These are phyloP conservation scores for Colaptes auratus DNA, from an alignment of 2,113 vertebrate species.

Conservation along the genomic window DNA sequence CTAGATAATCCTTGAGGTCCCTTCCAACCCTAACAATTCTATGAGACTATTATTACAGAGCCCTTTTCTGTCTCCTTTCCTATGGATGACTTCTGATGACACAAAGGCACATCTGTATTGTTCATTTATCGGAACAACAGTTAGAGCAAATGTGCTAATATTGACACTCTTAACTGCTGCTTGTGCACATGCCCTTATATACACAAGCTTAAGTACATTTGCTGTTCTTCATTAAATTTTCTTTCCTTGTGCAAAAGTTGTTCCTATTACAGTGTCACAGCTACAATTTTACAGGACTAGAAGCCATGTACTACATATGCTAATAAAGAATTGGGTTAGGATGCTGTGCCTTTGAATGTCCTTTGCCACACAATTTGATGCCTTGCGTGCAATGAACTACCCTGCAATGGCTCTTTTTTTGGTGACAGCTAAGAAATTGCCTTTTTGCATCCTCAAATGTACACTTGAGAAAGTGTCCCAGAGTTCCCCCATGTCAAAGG, in stretches of 20 bases:
- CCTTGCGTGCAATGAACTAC: neutral
- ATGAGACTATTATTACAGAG: neutral
- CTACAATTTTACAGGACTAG: neutral
- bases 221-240: neutral
- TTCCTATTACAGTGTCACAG: neutral
- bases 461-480: neutral
- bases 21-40: no score
- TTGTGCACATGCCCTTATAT: neutral
- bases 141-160: neutral
- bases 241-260: neutral
- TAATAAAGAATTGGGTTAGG: neutral
- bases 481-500: neutral
- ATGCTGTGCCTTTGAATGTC: neutral
- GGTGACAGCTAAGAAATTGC: neutral
- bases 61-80: neutral
- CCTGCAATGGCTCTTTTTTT: neutral
- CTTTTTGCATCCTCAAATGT: neutral
- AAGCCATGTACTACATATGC: neutral
- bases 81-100: neutral
- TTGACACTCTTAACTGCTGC: neutral
- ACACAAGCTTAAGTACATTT: neutral
- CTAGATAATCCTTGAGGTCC: no score
- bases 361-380: neutral
- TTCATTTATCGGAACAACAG: neutral
- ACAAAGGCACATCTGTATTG: neutral